Percentiles rank a stretch among this genome's conserved stretches.
Evolutionary conservation across 2,797 vertebrate genomes (phyloP).

Genomic region (Ptychobarbus kaznakovi): DNA sequence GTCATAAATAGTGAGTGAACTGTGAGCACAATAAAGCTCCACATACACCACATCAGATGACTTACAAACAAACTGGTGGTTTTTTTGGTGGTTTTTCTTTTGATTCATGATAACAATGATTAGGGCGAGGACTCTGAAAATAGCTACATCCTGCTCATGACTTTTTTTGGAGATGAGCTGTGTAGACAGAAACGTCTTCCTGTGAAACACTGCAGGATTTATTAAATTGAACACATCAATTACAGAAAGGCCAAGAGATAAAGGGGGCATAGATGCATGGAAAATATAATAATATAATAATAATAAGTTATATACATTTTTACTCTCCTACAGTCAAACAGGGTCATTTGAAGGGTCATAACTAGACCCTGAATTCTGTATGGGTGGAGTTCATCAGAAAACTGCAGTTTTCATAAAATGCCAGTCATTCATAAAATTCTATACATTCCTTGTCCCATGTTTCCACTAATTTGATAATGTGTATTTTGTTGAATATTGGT

Average conservation of each 20-base stretch:
- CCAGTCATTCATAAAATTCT: neutral
- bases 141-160: constrained; percentile 51
- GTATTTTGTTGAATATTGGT: neutral
- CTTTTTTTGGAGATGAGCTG: constrained; percentile 11
- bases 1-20: constrained; percentile 75
- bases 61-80: constrained; percentile 59
- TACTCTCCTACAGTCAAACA: neutral
- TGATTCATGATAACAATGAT: constrained; percentile 55
- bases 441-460: neutral
- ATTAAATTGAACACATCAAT: neutral
- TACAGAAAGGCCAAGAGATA: neutral
- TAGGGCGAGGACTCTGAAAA: constrained; percentile 42
- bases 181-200: constrained; percentile 33
- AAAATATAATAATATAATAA: neutral
- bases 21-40: constrained; percentile 62
- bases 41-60: constrained; percentile 62
- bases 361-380: neutral
- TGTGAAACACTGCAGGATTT: constrained; percentile 26
- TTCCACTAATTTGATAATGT: neutral
- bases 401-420: neutral
- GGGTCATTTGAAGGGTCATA: neutral
- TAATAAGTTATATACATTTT: neutral
- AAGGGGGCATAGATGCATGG: neutral
- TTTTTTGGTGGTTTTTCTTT: constrained; percentile 31
- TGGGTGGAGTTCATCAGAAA: neutral